Percentiles rank a stretch among this genome's conserved stretches.
These are phyloP conservation scores for Aegithalos caudatus DNA, from an alignment of 2,113 vertebrate genomes.

Conservation along the genomic window DNA sequence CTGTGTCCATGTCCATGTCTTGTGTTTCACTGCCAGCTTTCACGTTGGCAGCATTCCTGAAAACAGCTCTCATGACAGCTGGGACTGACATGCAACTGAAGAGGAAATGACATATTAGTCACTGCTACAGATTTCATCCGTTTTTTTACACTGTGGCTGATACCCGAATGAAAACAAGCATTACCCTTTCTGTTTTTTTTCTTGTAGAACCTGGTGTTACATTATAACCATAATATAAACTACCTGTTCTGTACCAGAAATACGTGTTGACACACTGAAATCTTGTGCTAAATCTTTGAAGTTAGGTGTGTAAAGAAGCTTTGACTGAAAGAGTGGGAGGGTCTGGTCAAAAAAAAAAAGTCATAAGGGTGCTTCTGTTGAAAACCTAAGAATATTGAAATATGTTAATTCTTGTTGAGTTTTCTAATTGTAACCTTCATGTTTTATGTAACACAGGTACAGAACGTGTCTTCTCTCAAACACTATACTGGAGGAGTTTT, in stretches of 20 bases:
- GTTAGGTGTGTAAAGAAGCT: neutral
- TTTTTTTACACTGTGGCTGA: neutral
- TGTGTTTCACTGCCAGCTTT: neutral
- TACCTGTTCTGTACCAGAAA: neutral
- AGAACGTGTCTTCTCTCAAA: neutral
- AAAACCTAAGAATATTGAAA: neutral
- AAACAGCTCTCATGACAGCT: slow-evolving; percentile 75
- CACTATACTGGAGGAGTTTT: neutral
- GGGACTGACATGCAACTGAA: slow-evolving; percentile 83
- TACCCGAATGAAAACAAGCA: neutral
- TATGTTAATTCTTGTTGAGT: neutral
- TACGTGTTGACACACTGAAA: neutral
- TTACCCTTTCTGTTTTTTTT: neutral
- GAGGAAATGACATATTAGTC: neutral
- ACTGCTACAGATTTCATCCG: neutral
- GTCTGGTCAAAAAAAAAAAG: neutral
- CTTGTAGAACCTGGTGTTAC: neutral
- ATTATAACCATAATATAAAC: neutral
- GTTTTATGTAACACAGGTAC: neutral
- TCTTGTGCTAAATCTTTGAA: neutral
- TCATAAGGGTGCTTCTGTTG: neutral
- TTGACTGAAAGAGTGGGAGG: neutral
- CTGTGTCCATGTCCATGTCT: neutral
- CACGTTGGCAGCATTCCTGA: slow-evolving; percentile 39
- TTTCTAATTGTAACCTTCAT: neutral